These are phyloP conservation scores for Etheostoma perlongum DNA, from an alignment of 2,797 vertebrate species.

Conservation along the genomic window DNA sequence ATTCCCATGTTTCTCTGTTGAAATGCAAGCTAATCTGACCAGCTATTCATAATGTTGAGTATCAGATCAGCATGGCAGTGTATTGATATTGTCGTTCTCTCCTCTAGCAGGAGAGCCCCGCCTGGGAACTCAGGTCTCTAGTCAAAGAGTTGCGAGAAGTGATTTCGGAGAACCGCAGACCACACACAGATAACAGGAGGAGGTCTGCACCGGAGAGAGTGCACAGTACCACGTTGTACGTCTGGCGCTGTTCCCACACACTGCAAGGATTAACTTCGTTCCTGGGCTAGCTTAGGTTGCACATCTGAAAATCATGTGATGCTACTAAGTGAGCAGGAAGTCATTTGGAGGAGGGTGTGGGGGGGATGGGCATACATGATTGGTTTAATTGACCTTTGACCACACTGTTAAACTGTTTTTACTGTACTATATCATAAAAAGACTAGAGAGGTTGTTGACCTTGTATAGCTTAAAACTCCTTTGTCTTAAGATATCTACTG, in stretches of 20 bases:
- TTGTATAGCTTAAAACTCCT: not conserved
- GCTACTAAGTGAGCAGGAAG: slow-evolving; percentile 35
- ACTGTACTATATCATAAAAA: not conserved
- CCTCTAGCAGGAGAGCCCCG: slow-evolving; percentile 73
- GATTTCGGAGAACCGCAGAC: slow-evolving; percentile 71
- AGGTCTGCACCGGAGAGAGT: slow-evolving; percentile 69
- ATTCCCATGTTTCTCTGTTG: slow-evolving; percentile 1
- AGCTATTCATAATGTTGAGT: not conserved
- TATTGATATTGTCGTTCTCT: slow-evolving; percentile 28
- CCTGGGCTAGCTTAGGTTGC: slow-evolving; percentile 51
- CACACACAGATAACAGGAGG: slow-evolving; percentile 63
- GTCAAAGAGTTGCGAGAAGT: slow-evolving; percentile 77
- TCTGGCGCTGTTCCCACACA: slow-evolving; percentile 58
- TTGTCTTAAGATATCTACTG: not conserved
- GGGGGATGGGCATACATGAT: not conserved
- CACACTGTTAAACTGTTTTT: slow-evolving; percentile 4
- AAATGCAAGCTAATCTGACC: not conserved
- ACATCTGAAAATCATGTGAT: slow-evolving; percentile 68
- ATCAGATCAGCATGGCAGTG: slow-evolving; percentile 4
- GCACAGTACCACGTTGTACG: slow-evolving; percentile 63
- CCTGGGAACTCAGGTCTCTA: slow-evolving; percentile 79
- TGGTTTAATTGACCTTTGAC: slow-evolving; percentile 21
- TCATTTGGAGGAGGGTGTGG: slow-evolving; percentile 10
- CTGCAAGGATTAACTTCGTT: slow-evolving; percentile 58
- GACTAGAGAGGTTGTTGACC: not conserved